Evolutionary conservation across 1,140 invertebrate species (phyloP), one percentile per base, ranked within the genome.

Genomic region (Apocrypta bakeri): DNA sequence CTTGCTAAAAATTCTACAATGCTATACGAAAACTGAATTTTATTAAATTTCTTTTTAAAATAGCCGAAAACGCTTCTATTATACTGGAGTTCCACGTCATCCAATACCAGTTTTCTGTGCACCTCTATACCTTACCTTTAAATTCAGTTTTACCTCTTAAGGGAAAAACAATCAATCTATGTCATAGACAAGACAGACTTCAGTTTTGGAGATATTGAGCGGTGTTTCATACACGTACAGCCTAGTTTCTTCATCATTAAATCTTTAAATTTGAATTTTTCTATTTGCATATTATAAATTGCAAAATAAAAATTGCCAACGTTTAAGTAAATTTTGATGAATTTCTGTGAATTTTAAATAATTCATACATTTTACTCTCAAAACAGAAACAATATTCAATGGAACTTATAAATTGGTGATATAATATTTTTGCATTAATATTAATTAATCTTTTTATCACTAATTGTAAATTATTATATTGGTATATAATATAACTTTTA

Each of bases 141-240:
- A 69, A 69, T 69, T 69, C 68, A 69, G 31, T 69, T 69, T 69
- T 33, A 31, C 29, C 33, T 24, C 37, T 73, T 73, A 48, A 40
- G 27, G 37, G 40, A 12, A 29, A 73, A 73, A 42, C 37, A 73
- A 73, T 73, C 71, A 73, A 73, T 73, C 71, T 42, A 73, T 9
- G 71, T 48, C 33, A 73, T 24, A 37, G 33, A 12, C 40, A 33
- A 73, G 37, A 37, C 24, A 42, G 37, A 48, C 8, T 73, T 73
- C 40, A 73, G n/a, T 73, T 73, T n/a, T 73, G n/a, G 14, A 48
- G 48, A 56, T 56, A 56, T 56, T 56, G 21, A 56, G 17, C 48
- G 42, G 1, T 6, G 48, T n/a, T 21, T 56, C 48, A 56, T 56
- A 21, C 17, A 17, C 48, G n/a, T 56, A 7, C 48, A 7, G 48